These are phyloP conservation scores for Varecia variegata DNA, from an alignment of 2,797 vertebrate genomes.

Conservation along the genomic window DNA sequence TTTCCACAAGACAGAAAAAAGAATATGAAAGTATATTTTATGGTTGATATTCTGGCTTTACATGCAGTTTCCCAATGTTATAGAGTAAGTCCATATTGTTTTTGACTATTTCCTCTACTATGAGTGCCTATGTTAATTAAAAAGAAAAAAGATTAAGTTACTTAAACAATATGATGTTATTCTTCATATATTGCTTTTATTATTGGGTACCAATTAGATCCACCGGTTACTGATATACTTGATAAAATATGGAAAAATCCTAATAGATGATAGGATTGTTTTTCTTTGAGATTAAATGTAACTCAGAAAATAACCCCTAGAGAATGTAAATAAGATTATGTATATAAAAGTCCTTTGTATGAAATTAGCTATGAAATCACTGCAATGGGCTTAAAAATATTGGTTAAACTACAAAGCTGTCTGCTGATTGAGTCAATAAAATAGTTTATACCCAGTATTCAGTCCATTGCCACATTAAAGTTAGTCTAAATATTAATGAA, in stretches of 20 bases:
- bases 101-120: not conserved
- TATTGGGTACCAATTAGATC: not conserved
- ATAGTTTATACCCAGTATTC: not conserved
- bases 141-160: not conserved
- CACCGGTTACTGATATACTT: not conserved
- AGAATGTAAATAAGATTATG: not conserved
- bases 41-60: not conserved
- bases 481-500: constrained; percentile 71
- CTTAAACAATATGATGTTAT: not conserved
- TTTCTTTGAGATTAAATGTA: constrained; percentile 12
- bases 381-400: not conserved
- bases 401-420: not conserved
- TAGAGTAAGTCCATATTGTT: not conserved
- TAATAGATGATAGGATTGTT: not conserved
- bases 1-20: not conserved
- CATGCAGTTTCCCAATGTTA: not conserved
- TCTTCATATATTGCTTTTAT: not conserved
- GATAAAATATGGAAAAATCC: not conserved
- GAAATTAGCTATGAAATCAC: constrained; percentile 5
- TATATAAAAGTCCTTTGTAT: not conserved
- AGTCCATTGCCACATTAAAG: constrained; percentile 7
- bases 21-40: not conserved
- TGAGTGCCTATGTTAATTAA: not conserved
- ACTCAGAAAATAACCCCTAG: constrained; percentile 2
- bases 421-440: constrained; percentile 26